These are phyloP conservation scores for Eumaeus atala DNA, from an alignment of 1,140 invertebrate genomes.

Conservation along the genomic window DNA sequence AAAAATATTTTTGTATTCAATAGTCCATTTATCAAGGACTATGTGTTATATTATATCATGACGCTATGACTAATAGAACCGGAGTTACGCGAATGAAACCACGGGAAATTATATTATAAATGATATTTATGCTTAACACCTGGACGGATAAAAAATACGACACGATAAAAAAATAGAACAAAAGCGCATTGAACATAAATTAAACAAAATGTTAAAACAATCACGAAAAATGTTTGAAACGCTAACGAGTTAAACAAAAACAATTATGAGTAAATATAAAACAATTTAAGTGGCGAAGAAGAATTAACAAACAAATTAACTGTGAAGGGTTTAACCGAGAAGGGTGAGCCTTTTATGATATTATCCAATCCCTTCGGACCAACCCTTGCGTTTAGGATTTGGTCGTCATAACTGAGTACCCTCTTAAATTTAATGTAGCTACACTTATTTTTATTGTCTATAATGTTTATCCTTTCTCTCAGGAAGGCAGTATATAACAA, in stretches of 20 bases:
- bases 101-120: too few species aligned
- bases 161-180: too few species aligned
- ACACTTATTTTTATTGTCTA: neutral
- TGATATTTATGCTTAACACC: too few species aligned
- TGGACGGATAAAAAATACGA: too few species aligned
- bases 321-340: conserved; percentile 53
- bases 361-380: conserved; percentile 33
- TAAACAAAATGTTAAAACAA: conserved; percentile 29
- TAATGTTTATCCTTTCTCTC: too few species aligned
- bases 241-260: neutral
- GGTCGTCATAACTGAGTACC: conserved; percentile 5
- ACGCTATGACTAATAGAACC: too few species aligned
- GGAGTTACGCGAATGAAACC: too few species aligned
- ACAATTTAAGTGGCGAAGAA: conserved; percentile 35
- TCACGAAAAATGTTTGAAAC: conserved; percentile 24
- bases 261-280: conserved; percentile 11
- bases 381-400: conserved; percentile 3
- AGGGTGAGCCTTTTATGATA: conserved; percentile 52
- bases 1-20: too few species aligned
- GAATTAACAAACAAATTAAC: conserved; percentile 63
- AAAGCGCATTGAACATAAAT: neutral
- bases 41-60: too few species aligned
- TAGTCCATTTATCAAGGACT: too few species aligned
- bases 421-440: conserved; percentile 7
- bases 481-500: too few species aligned